A percentile compares a stretch with the other conserved stretches of the same genome.
Conservation (phyloP, 2,888 invertebrate genomes). For the Archaeoteleia sp. region DNA sequence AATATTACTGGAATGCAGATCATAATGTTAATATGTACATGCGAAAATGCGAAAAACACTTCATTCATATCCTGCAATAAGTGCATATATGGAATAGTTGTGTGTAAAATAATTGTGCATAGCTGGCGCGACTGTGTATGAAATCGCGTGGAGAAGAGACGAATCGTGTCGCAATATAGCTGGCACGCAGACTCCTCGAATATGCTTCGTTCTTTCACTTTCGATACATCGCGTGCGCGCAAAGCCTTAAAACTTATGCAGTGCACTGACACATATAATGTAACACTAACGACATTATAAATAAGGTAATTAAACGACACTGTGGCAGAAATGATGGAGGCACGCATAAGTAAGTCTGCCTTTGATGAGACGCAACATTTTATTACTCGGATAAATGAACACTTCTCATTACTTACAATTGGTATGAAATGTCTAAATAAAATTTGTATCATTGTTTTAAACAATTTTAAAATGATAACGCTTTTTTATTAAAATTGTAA, state of each 20-base stretch:
- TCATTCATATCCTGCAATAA: conserved; percentile 34
- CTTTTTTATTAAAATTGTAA: too few species aligned
- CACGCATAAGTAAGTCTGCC: too few species aligned
- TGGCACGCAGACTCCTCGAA: conserved; percentile 16
- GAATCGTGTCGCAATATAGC: conserved; percentile 15
- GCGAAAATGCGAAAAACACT: conserved; percentile 8
- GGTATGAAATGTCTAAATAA: too few species aligned
- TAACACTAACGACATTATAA: conserved; percentile 10
- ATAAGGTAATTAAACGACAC: conserved; percentile 4
- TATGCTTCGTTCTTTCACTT: conserved; percentile 29
- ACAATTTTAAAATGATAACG: too few species aligned
- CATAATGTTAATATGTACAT: background rate
- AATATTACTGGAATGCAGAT: conserved; percentile 13
- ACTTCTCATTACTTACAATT: too few species aligned
- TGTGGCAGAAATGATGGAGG: background rate
- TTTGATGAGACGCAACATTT: too few species aligned
- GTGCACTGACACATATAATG: conserved; percentile 21
- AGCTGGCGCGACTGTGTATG: conserved; percentile 12
- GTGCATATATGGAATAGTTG: conserved; percentile 33
- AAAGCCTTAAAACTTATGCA: conserved; percentile 35
- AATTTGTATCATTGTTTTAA: too few species aligned
- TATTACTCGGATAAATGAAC: too few species aligned
- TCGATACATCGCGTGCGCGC: conserved; percentile 28
- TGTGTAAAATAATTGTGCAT: conserved; percentile 18
- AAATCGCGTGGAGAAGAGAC: conserved; percentile 17